These are phyloP conservation scores for Acanthopleura granulata DNA, from an alignment of 2,888 invertebrate genomes.

Conservation along the genomic window DNA sequence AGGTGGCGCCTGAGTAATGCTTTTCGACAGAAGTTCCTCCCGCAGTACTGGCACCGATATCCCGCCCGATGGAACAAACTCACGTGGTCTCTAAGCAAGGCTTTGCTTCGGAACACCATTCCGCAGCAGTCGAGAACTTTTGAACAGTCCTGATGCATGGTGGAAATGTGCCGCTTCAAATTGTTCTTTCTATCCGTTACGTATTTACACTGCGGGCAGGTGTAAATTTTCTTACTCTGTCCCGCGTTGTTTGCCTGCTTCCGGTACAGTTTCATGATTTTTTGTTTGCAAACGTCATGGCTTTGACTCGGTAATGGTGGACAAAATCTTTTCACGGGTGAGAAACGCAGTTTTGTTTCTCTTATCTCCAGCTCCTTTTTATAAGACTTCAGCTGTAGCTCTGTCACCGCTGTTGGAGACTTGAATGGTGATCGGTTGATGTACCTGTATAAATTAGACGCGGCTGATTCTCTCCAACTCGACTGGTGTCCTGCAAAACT, in stretches of 20 bases:
- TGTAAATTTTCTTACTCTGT: slow-evolving; percentile 10
- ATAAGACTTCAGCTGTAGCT: not conserved
- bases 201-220: slow-evolving; percentile 62
- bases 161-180: slow-evolving; percentile 68
- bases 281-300: not conserved
- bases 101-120: slow-evolving; percentile 65
- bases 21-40: slow-evolving; percentile 69
- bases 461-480: not conserved
- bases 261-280: not conserved
- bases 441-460: not conserved
- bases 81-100: slow-evolving; percentile 68
- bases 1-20: slow-evolving; percentile 70
- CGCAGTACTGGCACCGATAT: slow-evolving; percentile 67
- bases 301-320: not conserved
- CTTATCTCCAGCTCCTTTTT: not conserved
- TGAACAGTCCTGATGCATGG: slow-evolving; percentile 67
- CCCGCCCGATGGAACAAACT: slow-evolving; percentile 66
- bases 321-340: not conserved
- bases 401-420: not conserved
- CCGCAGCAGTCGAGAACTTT: slow-evolving; percentile 67
- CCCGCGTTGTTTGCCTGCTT: not conserved
- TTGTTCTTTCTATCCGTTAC: slow-evolving; percentile 69
- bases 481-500: not conserved
- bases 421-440: not conserved
- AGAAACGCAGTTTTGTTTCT: not conserved